Evolutionary conservation across 2,797 vertebrate species (phyloP), one percentile per base, ranked within the genome.

Genomic region (Alca torda): DNA sequence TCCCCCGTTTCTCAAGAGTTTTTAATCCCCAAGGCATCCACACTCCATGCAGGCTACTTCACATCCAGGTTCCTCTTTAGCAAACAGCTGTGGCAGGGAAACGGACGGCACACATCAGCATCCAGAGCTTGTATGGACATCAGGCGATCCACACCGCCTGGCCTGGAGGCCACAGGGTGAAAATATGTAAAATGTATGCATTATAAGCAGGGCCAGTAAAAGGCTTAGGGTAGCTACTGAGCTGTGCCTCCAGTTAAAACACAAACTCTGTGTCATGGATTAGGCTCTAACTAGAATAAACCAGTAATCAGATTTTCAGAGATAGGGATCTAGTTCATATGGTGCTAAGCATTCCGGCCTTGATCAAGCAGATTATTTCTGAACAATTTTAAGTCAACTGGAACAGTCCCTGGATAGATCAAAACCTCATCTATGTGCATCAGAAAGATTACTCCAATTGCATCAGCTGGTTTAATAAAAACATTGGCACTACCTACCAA

Each of bases 301-400:
- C 41, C 57, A 80, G 78, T 92, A 93, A 94, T 92, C 90, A 87
- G 89, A 95, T 94, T 93, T 92, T 30, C 84, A 91, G 61, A 91
- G 94, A 94, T 89, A 94, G 88, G 64, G 67, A 95, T 95, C 89
- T 89, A 4, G 78, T 87, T 87, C 91, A 61, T 93, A 86, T 16
- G 33, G 64, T 83, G 46, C 61, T 89, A 76, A 93, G 94, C 65
- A 51, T 82, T 73, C 72, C 90, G 75, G 57, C 61, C 79, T 89
- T 78, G 84, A 91, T 93, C 67, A 90, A 87, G n/a, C 56, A 93
- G 92, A 87, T 90, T 87, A 94, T 69, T 96, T 93, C 88, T 80
- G 82, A 92, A 87, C 35, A 84, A 86, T 51, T 90, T 89, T 68
- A 90, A 91, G 79, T 92, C 84, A 92, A 76, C 65, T 96, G 89